Conservation (phyloP, 1,140 invertebrate species). For the Metaphire vulgaris region DNA sequence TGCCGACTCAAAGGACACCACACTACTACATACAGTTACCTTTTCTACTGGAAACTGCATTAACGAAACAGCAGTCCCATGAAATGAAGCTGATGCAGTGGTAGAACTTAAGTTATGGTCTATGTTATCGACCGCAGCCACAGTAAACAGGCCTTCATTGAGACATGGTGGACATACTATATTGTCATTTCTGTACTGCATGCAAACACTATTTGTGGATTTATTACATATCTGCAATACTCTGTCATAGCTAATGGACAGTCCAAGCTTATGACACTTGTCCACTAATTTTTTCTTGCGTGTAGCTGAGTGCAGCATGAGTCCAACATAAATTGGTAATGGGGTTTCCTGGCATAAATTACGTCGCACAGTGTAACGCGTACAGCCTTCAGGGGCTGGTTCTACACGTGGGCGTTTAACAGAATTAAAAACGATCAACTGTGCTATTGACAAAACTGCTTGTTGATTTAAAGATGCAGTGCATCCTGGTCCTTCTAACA, state of each 20-base stretch:
- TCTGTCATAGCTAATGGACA: neutral
- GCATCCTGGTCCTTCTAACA: neutral
- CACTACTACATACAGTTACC: neutral
- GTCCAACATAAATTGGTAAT: neutral
- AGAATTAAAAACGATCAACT: neutral
- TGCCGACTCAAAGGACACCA: neutral
- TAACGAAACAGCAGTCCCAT: no score
- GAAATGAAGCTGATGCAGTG: no score
- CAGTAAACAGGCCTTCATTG: no score
- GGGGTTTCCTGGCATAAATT: neutral
- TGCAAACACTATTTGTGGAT: neutral
- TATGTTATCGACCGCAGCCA: no score
- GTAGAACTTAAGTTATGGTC: no score
- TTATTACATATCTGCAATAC: neutral
- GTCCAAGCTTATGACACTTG: neutral
- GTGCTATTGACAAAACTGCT: neutral
- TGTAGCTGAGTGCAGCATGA: neutral
- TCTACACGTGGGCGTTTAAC: neutral
- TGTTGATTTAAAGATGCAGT: neutral
- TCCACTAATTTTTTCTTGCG: neutral
- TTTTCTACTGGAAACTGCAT: neutral
- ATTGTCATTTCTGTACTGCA: no score
- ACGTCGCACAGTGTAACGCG: neutral
- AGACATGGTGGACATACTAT: no score
- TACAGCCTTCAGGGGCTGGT: neutral